Base-by-base conservation (phyloP, 1,140 invertebrate species). In the Drosophila tropicalis region DNA sequence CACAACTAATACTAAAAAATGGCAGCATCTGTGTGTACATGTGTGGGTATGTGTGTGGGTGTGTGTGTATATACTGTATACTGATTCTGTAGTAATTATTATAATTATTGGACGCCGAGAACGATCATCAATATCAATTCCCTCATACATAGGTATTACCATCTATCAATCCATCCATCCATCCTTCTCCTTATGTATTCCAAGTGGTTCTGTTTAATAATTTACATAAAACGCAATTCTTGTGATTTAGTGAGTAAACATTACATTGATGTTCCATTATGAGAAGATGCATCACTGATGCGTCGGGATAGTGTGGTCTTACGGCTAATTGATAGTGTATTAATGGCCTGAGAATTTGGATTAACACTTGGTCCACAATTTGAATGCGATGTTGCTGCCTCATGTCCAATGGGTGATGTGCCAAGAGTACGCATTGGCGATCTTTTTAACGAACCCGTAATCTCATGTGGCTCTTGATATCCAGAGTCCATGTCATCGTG, bases 371-470 rank as follows among this genome's bases (percentile, higher is more conserved):
- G 19, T 17, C 74, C 67, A 34, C 58, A 29, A 54, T 56, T 96
- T 96, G 96, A 22, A 95, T 86, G 25, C 95, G 96, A 3, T 94
- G 95, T 19, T 95, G 96, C 3, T 94, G 96, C 94, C 82, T 97
- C 96, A 74, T 96, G 96, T 72, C 95, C 93, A 1, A 96, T 96
- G 0, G 96, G 96, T 1, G 96, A 96, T 10, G 96, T 96, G 0
- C 97, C 96, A 13, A 94, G 66, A 1, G 92, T 93, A 17, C 93
- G 91, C 78, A 91, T 90, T 19, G 92, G 92, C 3, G 93, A 92
- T 13, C 93, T 89, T 4, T 93, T 93, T 6, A 94, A 54, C 0
- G 93, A 93, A 0, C 93, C 93, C 29, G 94, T 92, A 0, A 90
- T 83, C 70, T 93, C 92, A 39, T 92, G 92, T 0, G 92, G 92